Percentiles rank a stretch among this genome's conserved stretches.
Evolutionary conservation across 2,797 vertebrate genomes (phyloP).

Genomic region (Cyclura pinguis): DNA sequence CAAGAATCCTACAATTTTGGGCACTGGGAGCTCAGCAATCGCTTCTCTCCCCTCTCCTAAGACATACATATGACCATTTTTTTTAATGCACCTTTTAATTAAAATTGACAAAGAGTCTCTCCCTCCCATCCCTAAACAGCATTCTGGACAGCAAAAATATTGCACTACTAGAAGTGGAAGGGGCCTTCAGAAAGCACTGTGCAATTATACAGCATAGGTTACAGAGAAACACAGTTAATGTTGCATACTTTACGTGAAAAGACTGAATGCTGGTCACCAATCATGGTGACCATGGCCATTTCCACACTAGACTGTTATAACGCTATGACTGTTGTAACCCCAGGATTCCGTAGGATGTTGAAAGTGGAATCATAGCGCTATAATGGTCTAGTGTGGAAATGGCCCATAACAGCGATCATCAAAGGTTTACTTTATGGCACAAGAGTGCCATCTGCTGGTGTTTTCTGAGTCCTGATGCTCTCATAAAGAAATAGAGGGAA

Average conservation of each 20-base stretch:
- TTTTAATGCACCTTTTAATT: background rate
- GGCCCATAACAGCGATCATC: background rate
- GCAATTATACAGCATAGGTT: background rate
- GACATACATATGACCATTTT: background rate
- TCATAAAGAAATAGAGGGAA: background rate
- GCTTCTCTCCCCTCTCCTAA: too few relatives aligned
- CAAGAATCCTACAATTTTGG: background rate
- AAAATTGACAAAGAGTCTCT: background rate
- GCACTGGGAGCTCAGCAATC: background rate
- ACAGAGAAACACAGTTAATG: too few relatives aligned
- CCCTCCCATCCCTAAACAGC: too few relatives aligned
- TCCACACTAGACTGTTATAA: too few relatives aligned
- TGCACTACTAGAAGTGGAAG: background rate
- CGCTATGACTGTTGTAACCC: too few relatives aligned
- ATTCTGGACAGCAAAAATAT: background rate
- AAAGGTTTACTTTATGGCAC: background rate
- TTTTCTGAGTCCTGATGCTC: background rate
- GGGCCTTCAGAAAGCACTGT: background rate
- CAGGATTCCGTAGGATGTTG: too few relatives aligned
- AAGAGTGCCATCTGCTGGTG: constrained; percentile 19
- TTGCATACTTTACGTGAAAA: background rate
- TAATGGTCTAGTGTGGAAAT: too few relatives aligned
- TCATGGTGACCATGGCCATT: background rate
- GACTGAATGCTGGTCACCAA: too few relatives aligned
- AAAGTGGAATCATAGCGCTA: too few relatives aligned